phyloP scores from a whole-genome alignment of 2,888 invertebrate genomes.

The Thera obeliscata region DNA sequence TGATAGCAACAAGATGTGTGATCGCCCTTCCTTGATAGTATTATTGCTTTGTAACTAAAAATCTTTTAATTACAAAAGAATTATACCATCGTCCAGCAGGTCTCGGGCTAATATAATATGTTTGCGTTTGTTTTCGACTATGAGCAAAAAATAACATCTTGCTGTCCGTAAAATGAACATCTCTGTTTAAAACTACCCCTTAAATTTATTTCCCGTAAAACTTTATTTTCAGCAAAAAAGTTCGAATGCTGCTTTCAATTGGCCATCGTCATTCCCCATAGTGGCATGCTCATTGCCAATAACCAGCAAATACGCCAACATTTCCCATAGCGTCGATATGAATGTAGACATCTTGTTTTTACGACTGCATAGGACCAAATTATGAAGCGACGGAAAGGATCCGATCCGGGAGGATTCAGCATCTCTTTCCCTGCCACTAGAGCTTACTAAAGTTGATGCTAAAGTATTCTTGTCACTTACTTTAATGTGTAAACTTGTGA shows the following conservation, averaged over 20 bases:
- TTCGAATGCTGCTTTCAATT: conserved; percentile 16
- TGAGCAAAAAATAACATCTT: too few species aligned
- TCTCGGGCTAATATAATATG: too few species aligned
- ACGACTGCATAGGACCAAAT: conserved; percentile 46
- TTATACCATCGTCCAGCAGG: too few species aligned
- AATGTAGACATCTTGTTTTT: conserved; percentile 72
- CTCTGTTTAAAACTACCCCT: not conserved
- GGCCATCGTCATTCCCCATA: conserved; percentile 18
- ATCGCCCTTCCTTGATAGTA: too few species aligned
- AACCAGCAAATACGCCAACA: conserved; percentile 35
- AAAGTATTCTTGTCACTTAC: too few species aligned
- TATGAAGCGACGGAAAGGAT: conserved; percentile 4
- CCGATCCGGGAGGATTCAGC: not conserved
- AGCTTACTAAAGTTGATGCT: too few species aligned
- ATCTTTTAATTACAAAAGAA: too few species aligned
- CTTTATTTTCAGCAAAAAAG: not conserved
- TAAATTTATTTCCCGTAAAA: not conserved
- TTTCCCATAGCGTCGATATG: conserved; percentile 49
- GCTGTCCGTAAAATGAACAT: not conserved
- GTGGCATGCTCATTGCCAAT: conserved; percentile 26
- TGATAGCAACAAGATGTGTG: too few species aligned
- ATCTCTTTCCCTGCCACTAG: too few species aligned
- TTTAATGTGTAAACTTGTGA: too few species aligned
- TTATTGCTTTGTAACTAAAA: too few species aligned
- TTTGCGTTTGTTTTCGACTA: too few species aligned